Conservation (phyloP, 2,113 vertebrate genomes). For the Lethenteron reissneri region DNA sequence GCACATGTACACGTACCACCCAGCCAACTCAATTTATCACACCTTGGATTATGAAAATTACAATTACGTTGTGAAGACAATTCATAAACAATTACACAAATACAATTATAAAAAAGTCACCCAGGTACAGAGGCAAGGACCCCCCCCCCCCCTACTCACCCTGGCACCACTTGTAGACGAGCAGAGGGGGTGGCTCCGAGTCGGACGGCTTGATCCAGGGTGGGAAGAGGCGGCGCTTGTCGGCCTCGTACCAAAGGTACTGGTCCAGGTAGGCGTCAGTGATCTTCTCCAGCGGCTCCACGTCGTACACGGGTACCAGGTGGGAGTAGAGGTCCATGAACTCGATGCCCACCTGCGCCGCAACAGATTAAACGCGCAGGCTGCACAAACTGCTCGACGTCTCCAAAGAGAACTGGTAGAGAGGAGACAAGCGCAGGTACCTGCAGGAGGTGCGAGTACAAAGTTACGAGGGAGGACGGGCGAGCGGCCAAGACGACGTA, state of each 20-base stretch:
- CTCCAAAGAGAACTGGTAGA: no score
- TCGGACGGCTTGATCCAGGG: constrained; percentile 98
- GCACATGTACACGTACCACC: no score
- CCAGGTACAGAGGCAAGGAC: background rate
- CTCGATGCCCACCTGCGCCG: constrained; percentile 72
- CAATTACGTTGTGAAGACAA: no score
- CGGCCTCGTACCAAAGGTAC: constrained; percentile 94
- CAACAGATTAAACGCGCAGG: no score
- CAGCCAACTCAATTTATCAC: no score
- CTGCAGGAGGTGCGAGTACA: no score
- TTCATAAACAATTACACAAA: background rate
- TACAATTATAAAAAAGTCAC: background rate
- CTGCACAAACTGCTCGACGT: no score
- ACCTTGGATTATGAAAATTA: no score
- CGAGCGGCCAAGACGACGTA: no score
- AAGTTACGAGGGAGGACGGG: no score
- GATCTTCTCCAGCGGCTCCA: constrained; percentile 94
- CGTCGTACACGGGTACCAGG: constrained; percentile 84
- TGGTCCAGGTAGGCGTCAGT: constrained; percentile 95
- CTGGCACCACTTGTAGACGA: constrained; percentile 99
- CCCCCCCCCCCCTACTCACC: constrained; percentile 26
- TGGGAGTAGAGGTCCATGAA: constrained; percentile 99
- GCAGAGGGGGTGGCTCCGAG: constrained; percentile 75
- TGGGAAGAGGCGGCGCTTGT: constrained; percentile 80
- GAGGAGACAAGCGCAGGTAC: no score